These are phyloP conservation scores for Falco columbarius DNA, from an alignment of 2,797 vertebrate species.

Conservation along the genomic window DNA sequence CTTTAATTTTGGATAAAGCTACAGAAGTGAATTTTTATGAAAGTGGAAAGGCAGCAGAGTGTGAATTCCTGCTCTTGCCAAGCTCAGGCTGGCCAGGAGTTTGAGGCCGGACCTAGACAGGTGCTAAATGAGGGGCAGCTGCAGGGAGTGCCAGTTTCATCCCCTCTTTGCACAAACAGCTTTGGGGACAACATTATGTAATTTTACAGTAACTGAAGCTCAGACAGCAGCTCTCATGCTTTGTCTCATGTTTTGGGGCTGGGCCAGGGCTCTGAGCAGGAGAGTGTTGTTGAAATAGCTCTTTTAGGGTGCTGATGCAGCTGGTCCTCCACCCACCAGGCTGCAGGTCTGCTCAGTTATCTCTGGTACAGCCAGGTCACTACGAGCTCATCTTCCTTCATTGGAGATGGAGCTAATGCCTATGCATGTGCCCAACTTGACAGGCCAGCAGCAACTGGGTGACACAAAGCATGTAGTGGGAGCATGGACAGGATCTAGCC, in stretches of 20 bases:
- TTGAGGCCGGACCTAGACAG: not conserved
- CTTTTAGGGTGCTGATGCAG: not conserved
- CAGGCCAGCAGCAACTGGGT: not conserved
- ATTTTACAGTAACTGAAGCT: not conserved
- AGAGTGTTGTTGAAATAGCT: not conserved
- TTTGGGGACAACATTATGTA: fast-evolving
- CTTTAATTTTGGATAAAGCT: not conserved
- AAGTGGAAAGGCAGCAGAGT: not conserved
- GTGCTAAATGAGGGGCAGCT: not conserved
- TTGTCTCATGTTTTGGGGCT: not conserved
- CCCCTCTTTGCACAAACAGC: not conserved
- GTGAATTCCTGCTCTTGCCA: not conserved
- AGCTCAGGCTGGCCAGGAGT: not conserved
- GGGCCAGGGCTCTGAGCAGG: not conserved
- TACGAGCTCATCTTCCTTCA: not conserved
- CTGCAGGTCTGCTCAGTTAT: not conserved
- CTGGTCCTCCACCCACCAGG: not conserved
- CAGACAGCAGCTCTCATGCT: not conserved
- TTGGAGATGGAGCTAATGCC: fast-evolving
- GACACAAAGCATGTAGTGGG: not conserved
- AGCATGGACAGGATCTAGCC: not conserved
- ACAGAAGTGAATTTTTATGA: not conserved
- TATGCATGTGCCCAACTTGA: fast-evolving
- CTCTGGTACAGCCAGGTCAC: not conserved
- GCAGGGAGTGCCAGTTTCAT: not conserved